phyloP scores from a whole-genome alignment of 2,888 invertebrate species.

The Apantesis nais region DNA sequence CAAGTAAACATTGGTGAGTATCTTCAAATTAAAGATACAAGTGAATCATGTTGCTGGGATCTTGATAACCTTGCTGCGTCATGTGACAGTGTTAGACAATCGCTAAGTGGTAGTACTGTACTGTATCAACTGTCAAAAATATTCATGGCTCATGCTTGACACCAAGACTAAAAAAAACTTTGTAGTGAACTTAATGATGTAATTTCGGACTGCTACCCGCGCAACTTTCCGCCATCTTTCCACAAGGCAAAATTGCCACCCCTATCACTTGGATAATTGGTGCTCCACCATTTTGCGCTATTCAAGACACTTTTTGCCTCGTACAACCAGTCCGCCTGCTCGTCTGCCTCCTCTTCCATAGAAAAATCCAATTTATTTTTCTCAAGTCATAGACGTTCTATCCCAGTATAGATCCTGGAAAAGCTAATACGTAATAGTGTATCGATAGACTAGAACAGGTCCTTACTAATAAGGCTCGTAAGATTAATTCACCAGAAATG shows the following conservation, averaged over 20 bases:
- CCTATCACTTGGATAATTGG: too few species aligned
- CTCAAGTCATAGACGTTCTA: neutral
- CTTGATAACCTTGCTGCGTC: conserved; percentile 42
- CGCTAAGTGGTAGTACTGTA: conserved; percentile 11
- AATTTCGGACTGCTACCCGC: too few species aligned
- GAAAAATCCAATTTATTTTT: neutral
- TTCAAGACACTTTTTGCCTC: too few species aligned
- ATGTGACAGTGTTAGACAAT: conserved; percentile 14
- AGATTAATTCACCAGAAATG: conserved; percentile 14
- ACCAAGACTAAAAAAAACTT: neutral
- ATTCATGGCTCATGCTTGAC: neutral
- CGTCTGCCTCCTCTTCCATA: too few species aligned
- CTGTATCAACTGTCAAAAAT: neutral
- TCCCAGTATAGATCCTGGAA: neutral
- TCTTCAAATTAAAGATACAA: conserved; percentile 73
- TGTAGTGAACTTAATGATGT: too few species aligned
- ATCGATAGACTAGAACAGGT: neutral
- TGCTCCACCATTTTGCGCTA: too few species aligned
- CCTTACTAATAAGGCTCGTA: neutral
- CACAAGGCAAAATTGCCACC: neutral
- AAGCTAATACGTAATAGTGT: too few species aligned
- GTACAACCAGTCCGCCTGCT: too few species aligned
- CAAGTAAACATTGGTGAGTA: conserved; percentile 74
- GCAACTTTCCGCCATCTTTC: too few species aligned
- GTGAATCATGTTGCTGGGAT: conserved; percentile 56